A percentile compares a stretch with the other conserved stretches of the same genome.
phyloP scores from a whole-genome alignment of 1,140 invertebrate species.

The Panagrolaimus sp. region DNA sequence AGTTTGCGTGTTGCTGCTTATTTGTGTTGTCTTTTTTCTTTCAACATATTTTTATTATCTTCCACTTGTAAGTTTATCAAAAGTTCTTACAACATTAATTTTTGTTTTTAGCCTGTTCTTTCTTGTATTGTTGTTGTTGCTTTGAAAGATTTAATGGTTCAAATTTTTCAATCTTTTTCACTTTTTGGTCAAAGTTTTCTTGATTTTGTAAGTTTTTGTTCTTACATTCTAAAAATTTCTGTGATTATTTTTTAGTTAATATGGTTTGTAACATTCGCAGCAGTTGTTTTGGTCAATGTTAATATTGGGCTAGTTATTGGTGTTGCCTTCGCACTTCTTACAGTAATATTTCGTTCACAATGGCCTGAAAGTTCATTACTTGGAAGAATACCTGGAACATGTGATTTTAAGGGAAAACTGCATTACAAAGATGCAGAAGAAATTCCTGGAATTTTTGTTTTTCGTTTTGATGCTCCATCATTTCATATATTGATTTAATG shows the following conservation, averaged over 20 bases:
- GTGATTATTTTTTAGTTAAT: slow-evolving; percentile 53
- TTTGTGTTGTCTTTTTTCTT: slow-evolving; percentile 59
- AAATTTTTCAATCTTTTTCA: slow-evolving; percentile 58
- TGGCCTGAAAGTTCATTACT: slow-evolving; percentile 47
- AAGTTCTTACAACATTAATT: too few species aligned
- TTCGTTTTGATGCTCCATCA: slow-evolving; percentile 61
- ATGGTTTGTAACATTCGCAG: slow-evolving; percentile 60
- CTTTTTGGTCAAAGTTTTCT: slow-evolving; percentile 59
- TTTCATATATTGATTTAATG: slow-evolving; percentile 61
- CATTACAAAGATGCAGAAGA: slow-evolving; percentile 49
- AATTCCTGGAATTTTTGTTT: slow-evolving; percentile 60
- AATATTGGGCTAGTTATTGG: slow-evolving; percentile 60
- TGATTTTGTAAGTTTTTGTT: slow-evolving; percentile 60
- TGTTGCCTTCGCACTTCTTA: slow-evolving; percentile 60
- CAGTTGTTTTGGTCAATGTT: slow-evolving; percentile 61
- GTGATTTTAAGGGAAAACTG: slow-evolving; percentile 38
- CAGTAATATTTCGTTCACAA: slow-evolving; percentile 60
- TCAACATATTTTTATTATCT: slow-evolving; percentile 59
- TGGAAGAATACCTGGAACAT: slow-evolving; percentile 38
- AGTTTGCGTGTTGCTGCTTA: slow-evolving; percentile 57
- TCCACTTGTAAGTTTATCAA: slow-evolving; percentile 58
- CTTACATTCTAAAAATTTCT: neutral
- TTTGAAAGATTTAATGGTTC: slow-evolving; percentile 60
- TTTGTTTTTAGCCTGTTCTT: slow-evolving; percentile 58
- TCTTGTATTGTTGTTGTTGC: slow-evolving; percentile 61